Evolutionary conservation across 2,113 vertebrate species (phyloP).

Genomic region (Petrocephalus zakoni): DNA sequence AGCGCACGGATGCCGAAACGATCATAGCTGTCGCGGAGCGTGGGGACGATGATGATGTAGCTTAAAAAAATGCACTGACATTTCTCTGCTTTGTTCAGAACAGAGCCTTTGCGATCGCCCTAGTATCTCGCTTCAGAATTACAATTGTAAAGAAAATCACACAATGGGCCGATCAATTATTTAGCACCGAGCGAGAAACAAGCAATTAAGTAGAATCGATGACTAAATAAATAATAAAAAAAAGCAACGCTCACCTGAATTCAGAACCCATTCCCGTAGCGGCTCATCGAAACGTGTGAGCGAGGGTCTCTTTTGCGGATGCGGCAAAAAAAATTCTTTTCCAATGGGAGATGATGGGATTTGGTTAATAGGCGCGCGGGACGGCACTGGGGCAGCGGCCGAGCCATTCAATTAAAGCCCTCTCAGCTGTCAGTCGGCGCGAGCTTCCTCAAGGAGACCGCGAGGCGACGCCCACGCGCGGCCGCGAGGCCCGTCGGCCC

Average conservation of each 20-base stretch:
- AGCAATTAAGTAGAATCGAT: not conserved
- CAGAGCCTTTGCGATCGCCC: not conserved
- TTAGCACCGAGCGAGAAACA: not conserved
- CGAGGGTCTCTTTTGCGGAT: not conserved
- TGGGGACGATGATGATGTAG: conserved; percentile 12
- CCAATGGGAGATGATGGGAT: not conserved
- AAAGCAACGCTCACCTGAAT: conserved; percentile 20
- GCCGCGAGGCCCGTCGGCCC: not conserved
- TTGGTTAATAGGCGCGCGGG: not conserved
- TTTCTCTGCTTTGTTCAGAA: conserved; percentile 17
- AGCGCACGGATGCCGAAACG: not conserved
- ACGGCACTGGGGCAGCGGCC: not conserved
- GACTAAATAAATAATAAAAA: not conserved
- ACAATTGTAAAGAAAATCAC: conserved; percentile 1
- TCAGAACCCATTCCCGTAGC: conserved; percentile 12
- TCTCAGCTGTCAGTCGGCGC: conserved; percentile 24
- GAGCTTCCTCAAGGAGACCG: conserved; percentile 30
- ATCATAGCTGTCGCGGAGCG: not conserved
- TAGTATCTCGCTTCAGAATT: not conserved
- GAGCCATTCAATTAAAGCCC: conserved; percentile 12
- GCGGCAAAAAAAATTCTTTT: not conserved
- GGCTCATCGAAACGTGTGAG: conserved; percentile 5
- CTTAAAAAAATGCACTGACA: conserved; percentile 5
- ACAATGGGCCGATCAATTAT: not conserved
- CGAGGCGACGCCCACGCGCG: conserved; percentile 25